Evolutionary conservation across 2,888 invertebrate species (phyloP).

Genomic region (Ryuthela nishihirai): DNA sequence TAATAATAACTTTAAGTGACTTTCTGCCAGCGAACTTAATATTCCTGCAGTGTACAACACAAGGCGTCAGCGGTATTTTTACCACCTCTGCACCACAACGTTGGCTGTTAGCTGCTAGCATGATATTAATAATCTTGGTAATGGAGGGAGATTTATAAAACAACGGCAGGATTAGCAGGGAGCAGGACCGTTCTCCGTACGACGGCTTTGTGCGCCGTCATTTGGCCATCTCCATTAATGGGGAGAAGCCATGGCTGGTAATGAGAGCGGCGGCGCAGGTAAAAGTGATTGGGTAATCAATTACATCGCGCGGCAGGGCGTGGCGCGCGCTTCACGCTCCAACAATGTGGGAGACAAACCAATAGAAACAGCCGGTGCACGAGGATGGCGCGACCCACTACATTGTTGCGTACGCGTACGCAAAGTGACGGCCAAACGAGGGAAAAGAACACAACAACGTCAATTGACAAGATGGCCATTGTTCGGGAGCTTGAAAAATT

Average conservation of each 20-base stretch:
- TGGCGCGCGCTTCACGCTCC: too few relatives aligned
- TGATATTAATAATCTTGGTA: conserved; percentile 30
- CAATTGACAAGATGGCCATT: too few relatives aligned
- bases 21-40: conserved; percentile 7
- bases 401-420: too few relatives aligned
- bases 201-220: not conserved
- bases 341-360: too few relatives aligned
- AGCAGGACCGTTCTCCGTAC: conserved; percentile 1
- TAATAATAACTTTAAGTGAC: conserved; percentile 26
- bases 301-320: too few relatives aligned
- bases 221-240: conserved; percentile 8
- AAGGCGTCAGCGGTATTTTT: conserved; percentile 17
- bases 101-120: conserved; percentile 8
- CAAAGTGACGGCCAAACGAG: too few relatives aligned
- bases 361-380: too few relatives aligned
- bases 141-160: conserved; percentile 24
- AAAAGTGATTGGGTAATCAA: conserved; percentile 26
- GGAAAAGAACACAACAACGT: too few relatives aligned
- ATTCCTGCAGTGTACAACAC: conserved; percentile 18
- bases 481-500: too few relatives aligned
- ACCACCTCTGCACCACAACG: conserved; percentile 6
- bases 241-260: too few relatives aligned
- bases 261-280: conserved; percentile 6
- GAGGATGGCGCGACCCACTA: too few relatives aligned
- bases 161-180: too few relatives aligned